These are phyloP conservation scores for Drosophila lacteicornis DNA, from an alignment of 1,140 invertebrate species.

Conservation along the genomic window DNA sequence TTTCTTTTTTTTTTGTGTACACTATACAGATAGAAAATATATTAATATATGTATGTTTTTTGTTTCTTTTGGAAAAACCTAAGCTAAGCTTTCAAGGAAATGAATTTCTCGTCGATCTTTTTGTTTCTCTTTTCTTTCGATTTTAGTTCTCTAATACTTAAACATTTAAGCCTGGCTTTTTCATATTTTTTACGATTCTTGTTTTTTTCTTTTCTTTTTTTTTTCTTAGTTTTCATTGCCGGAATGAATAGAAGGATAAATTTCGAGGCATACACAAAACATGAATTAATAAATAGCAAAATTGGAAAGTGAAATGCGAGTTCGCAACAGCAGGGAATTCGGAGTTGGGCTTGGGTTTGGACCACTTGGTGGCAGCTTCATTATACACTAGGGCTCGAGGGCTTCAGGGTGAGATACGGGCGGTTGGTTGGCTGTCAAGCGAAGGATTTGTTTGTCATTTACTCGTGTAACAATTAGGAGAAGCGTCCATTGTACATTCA, in stretches of 20 bases:
- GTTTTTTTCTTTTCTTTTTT: slow-evolving; percentile 44
- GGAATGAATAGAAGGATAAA: slow-evolving; percentile 67
- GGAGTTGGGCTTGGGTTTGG: slow-evolving; percentile 10
- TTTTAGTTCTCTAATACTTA: slow-evolving; percentile 71
- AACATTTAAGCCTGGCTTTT: slow-evolving; percentile 70
- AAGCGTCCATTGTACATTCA: slow-evolving; percentile 43
- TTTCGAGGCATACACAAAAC: slow-evolving; percentile 61
- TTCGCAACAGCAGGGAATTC: slow-evolving; percentile 32
- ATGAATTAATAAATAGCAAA: slow-evolving; percentile 58
- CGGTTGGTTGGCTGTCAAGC: slow-evolving; percentile 16
- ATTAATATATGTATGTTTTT: slow-evolving; percentile 27
- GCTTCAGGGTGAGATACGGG: slow-evolving; percentile 9
- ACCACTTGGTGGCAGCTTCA: slow-evolving; percentile 59
- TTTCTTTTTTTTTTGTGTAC: slow-evolving; percentile 27
- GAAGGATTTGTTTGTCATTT: slow-evolving; percentile 26
- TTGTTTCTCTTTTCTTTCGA: slow-evolving; percentile 23
- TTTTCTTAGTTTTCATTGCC: slow-evolving; percentile 66
- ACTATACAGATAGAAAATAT: slow-evolving; percentile 67
- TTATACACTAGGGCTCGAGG: slow-evolving; percentile 44
- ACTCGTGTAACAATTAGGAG: slow-evolving; percentile 64
- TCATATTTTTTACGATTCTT: slow-evolving; percentile 18
- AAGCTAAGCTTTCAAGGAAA: slow-evolving; percentile 79
- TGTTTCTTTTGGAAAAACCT: slow-evolving; percentile 47
- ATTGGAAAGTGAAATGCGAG: slow-evolving; percentile 42
- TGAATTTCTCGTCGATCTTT: slow-evolving; percentile 34